Conservation (phyloP, 2,113 vertebrate genomes). For the Oceanites oceanicus region DNA sequence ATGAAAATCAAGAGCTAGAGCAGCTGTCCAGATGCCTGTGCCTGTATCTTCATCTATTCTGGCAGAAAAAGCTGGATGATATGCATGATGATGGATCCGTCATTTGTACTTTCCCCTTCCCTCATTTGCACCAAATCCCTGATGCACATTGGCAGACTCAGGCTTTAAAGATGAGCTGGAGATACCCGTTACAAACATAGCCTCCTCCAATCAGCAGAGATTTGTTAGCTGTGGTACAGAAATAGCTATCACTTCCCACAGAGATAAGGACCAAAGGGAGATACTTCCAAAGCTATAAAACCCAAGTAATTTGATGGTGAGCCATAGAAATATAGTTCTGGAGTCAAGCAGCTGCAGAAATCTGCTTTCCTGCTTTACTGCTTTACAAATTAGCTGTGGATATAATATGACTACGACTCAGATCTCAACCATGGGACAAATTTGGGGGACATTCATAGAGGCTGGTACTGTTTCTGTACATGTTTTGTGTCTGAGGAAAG, state of each 20-base stretch:
- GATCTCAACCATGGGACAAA: not conserved
- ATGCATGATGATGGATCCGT: not conserved
- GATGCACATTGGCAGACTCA: not conserved
- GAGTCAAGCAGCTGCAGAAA: slow-evolving; percentile 23
- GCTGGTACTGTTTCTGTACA: not conserved
- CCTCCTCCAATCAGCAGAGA: not conserved
- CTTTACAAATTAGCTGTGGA: not conserved
- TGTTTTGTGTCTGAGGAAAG: not conserved
- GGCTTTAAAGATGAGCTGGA: not conserved
- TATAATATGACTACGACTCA: not conserved
- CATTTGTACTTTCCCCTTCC: not conserved
- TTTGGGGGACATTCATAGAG: not conserved
- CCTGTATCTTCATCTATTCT: not conserved
- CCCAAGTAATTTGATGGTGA: not conserved
- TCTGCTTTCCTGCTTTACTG: not conserved
- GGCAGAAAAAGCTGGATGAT: not conserved
- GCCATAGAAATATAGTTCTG: not conserved
- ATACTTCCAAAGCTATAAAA: not conserved
- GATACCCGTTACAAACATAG: not conserved
- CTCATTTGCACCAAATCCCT: not conserved
- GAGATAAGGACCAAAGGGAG: not conserved
- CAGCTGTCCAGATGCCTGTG: not conserved
- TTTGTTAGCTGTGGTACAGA: not conserved
- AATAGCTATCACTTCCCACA: not conserved
- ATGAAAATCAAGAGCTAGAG: not conserved